Evolutionary conservation across 1,140 invertebrate genomes (phyloP).

Genomic region (Papilio polytes): DNA sequence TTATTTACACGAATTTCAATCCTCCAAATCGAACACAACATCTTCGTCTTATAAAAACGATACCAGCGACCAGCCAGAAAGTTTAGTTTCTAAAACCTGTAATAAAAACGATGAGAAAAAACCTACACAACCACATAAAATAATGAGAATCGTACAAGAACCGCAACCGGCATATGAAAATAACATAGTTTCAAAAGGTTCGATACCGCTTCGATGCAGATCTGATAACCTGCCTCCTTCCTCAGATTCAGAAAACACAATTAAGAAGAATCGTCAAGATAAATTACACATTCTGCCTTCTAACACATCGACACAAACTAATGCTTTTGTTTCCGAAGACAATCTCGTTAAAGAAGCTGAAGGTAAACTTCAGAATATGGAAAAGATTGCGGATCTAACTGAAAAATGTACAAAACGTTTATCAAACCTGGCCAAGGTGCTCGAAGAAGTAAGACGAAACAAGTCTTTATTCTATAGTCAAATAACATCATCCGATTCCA

Average conservation of each 20-base stretch:
- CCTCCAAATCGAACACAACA: conserved; percentile 34
- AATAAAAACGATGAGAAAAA: neutral
- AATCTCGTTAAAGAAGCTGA: conserved; percentile 73
- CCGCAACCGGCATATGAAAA: neutral
- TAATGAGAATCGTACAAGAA: neutral
- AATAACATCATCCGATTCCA: conserved; percentile 69
- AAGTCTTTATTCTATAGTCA: conserved; percentile 78
- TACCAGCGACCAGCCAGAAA: conserved; percentile 1
- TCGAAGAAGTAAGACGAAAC: conserved; percentile 84
- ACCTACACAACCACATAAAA: neutral
- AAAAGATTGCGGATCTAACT: conserved; percentile 81
- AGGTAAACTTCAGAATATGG: conserved; percentile 78
- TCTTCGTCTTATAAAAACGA: conserved; percentile 44
- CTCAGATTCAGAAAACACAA: conserved; percentile 19
- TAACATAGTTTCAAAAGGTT: neutral
- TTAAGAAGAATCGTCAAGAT: neutral
- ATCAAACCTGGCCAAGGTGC: conserved; percentile 82
- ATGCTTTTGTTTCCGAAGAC: conserved; percentile 58
- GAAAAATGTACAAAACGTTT: conserved; percentile 83
- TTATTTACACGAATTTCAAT: conserved; percentile 4
- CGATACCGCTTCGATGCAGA: neutral
- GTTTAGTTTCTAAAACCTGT: neutral
- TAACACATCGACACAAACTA: conserved; percentile 68
- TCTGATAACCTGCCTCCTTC: conserved; percentile 2
- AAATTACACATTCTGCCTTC: conserved; percentile 44